These are phyloP conservation scores for Nestor notabilis DNA, from an alignment of 2,113 vertebrate genomes.

Conservation along the genomic window DNA sequence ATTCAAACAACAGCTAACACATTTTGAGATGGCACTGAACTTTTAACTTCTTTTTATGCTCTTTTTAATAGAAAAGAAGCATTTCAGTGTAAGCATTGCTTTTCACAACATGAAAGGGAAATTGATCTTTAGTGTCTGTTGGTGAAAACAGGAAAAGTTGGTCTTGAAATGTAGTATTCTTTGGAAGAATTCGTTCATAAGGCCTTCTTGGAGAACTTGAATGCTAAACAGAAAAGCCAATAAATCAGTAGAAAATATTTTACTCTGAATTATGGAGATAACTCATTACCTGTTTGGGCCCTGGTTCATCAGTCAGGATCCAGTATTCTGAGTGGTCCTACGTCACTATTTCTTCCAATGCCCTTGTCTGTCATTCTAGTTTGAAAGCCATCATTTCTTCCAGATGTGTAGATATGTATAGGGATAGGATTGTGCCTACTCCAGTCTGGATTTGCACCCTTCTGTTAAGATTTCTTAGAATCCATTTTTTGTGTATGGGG, in stretches of 20 bases:
- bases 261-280: neutral
- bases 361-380: neutral
- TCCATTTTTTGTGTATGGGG: neutral
- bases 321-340: neutral
- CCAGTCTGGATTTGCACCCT: neutral
- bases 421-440: neutral
- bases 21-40: neutral
- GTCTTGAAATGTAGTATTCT: neutral
- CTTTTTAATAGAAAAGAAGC: neutral
- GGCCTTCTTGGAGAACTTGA: neutral
- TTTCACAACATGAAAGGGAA: neutral
- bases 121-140: neutral
- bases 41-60: neutral
- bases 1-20: neutral
- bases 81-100: neutral
- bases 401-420: neutral
- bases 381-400: neutral
- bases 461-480: neutral
- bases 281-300: neutral
- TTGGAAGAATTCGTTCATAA: neutral
- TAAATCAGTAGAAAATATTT: neutral
- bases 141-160: neutral
- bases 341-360: neutral
- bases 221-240: neutral
- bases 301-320: neutral